phyloP scores from a whole-genome alignment of 2,888 invertebrate genomes.

The Drosophila suboccidentalis region DNA sequence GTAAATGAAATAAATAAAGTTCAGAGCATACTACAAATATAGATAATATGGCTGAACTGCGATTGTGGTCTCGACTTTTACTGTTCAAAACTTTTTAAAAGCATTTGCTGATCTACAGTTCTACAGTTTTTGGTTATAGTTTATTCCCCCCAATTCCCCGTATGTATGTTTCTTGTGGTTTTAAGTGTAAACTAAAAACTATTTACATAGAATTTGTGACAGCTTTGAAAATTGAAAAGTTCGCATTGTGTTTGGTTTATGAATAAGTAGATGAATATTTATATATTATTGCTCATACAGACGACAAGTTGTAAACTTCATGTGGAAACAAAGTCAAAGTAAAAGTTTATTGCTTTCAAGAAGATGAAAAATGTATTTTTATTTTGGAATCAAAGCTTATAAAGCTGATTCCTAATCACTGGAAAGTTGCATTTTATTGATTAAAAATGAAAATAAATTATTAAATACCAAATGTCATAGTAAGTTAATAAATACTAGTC shows the following conservation, averaged over 20 bases:
- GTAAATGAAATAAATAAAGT: slow-evolving; percentile 39
- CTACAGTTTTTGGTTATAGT: not conserved
- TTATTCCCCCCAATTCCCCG: not conserved
- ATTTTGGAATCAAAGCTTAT: too few relatives aligned
- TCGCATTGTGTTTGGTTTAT: slow-evolving; percentile 33
- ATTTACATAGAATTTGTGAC: slow-evolving; percentile 54
- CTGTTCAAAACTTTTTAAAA: slow-evolving; percentile 30
- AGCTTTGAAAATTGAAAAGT: slow-evolving; percentile 27
- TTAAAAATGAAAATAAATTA: not conserved
- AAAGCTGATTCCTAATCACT: not conserved
- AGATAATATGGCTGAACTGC: slow-evolving; percentile 39
- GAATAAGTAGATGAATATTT: slow-evolving; percentile 36
- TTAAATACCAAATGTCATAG: too few relatives aligned
- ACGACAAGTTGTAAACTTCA: slow-evolving; percentile 7
- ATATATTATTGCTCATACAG: slow-evolving; percentile 26
- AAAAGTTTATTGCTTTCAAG: not conserved
- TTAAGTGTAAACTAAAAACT: slow-evolving; percentile 43
- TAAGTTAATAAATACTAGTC: too few relatives aligned
- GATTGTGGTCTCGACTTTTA: slow-evolving; percentile 39
- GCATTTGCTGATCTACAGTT: slow-evolving; percentile 10
- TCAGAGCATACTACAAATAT: slow-evolving; percentile 42
- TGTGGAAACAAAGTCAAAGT: not conserved
- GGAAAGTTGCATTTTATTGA: not conserved
- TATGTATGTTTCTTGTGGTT: slow-evolving; percentile 13
- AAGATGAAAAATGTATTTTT: not conserved